A percentile compares a stretch with the other conserved stretches of the same genome.
Conservation (phyloP, 2,797 vertebrate genomes). For the Melopsittacus undulatus region DNA sequence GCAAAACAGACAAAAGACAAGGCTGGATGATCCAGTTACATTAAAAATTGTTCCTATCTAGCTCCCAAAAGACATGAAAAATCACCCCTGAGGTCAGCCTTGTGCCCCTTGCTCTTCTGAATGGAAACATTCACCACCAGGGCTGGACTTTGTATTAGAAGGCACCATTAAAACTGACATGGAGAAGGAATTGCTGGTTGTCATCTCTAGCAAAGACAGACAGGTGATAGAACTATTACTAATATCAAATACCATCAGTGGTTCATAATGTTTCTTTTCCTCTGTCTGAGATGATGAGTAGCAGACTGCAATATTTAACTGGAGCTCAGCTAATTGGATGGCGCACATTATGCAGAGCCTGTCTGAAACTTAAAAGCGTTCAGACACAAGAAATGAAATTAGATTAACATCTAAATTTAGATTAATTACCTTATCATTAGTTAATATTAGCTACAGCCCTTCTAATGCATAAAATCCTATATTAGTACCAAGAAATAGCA, state of each 20-base stretch:
- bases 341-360: not conserved
- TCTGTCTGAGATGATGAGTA: not conserved
- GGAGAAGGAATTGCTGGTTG: slow-evolving; percentile 11
- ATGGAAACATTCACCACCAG: not conserved
- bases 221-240: not conserved
- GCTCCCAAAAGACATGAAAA: not conserved
- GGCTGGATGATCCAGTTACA: not conserved
- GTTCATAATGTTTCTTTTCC: not conserved
- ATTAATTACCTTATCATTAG: slow-evolving; percentile 40
- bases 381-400: not conserved
- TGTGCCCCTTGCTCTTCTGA: not conserved
- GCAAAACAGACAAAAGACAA: not conserved
- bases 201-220: not conserved
- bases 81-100: not conserved
- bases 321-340: not conserved
- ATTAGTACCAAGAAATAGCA: not conserved
- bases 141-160: not conserved
- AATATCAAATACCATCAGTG: not conserved
- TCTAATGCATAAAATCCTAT: not conserved
- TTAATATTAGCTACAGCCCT: not conserved
- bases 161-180: not conserved
- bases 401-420: slow-evolving; percentile 8
- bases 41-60: not conserved
- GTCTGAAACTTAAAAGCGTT: slow-evolving; percentile 5
- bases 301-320: slow-evolving; percentile 14